Evolutionary conservation across 1,140 invertebrate species (phyloP).

Genomic region (Dinoponera quadriceps): DNA sequence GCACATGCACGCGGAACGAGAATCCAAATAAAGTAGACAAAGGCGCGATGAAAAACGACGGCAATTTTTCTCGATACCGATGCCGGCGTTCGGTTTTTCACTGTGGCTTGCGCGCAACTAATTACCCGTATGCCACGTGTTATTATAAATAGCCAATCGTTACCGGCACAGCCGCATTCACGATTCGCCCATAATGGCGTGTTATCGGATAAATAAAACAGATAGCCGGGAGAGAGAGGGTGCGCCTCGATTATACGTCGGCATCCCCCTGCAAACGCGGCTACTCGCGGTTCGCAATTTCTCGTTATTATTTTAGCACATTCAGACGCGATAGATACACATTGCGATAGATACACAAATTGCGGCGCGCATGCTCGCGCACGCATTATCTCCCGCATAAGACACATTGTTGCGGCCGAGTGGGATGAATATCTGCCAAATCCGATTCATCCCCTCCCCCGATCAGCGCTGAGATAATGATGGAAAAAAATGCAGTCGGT

Average conservation of each 20-base stretch:
- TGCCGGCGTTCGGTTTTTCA: constrained; percentile 73
- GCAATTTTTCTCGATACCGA: constrained; percentile 69
- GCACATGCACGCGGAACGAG: not conserved
- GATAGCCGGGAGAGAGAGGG: constrained; percentile 77
- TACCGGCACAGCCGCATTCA: constrained; percentile 82
- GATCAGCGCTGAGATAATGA: not conserved
- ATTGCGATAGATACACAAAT: constrained; percentile 62
- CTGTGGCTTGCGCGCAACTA: constrained; percentile 82
- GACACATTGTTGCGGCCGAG: not conserved
- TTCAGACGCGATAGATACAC: constrained; percentile 62
- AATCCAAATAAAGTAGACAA: constrained; percentile 59
- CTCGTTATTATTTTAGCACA: constrained; percentile 66
- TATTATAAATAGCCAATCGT: constrained; percentile 86
- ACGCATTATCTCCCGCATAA: constrained; percentile 50
- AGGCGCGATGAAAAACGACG: constrained; percentile 71
- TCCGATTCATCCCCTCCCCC: constrained; percentile 22
- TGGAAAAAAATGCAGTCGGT: too few species aligned
- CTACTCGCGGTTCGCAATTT: constrained; percentile 61
- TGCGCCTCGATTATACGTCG: constrained; percentile 81
- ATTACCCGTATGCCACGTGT: constrained; percentile 85
- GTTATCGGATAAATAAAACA: constrained; percentile 86
- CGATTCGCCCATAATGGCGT: constrained; percentile 84
- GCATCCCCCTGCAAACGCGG: constrained; percentile 70
- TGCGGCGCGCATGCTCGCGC: constrained; percentile 53
- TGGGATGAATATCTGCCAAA: constrained; percentile 12